These are phyloP conservation scores for Papilio machaon DNA, from an alignment of 1,140 invertebrate genomes.

Conservation along the genomic window DNA sequence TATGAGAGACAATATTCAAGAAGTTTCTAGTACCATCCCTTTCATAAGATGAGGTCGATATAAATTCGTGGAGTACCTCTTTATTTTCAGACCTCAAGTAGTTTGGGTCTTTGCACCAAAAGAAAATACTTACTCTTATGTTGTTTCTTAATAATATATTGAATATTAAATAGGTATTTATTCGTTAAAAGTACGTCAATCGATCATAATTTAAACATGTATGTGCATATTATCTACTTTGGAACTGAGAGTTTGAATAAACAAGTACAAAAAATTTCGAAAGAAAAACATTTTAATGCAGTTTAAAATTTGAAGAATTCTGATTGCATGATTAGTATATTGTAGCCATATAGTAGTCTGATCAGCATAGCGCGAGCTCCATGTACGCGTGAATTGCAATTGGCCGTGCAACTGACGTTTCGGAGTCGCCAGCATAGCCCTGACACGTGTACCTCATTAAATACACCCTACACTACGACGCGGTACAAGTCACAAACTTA, in stretches of 20 bases:
- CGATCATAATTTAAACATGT: too few species aligned
- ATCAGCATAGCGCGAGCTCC: not conserved
- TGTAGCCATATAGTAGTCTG: not conserved
- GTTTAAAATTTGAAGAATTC: too few species aligned
- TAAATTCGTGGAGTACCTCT: slow-evolving; percentile 6
- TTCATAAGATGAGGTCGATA: slow-evolving; percentile 14
- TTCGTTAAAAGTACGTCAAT: too few species aligned
- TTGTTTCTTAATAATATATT: not conserved
- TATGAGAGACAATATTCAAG: slow-evolving; percentile 41
- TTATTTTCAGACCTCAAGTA: slow-evolving; percentile 21
- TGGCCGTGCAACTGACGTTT: slow-evolving; percentile 53
- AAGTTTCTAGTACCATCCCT: slow-evolving; percentile 32
- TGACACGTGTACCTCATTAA: slow-evolving; percentile 63
- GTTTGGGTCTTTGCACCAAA: slow-evolving; percentile 8
- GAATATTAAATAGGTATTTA: too few species aligned
- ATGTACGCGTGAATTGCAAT: slow-evolving; percentile 5
- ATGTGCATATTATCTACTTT: too few species aligned
- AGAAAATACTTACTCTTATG: not conserved
- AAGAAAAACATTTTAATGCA: too few species aligned
- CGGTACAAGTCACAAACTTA: slow-evolving; percentile 36
- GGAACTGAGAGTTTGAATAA: too few species aligned
- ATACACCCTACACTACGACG: slow-evolving; percentile 52
- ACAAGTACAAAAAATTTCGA: too few species aligned
- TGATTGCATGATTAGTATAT: not conserved
- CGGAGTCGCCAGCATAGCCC: slow-evolving; percentile 53